Evolutionary conservation across 2,888 invertebrate species (phyloP).

Genomic region (Anorthoa munda): DNA sequence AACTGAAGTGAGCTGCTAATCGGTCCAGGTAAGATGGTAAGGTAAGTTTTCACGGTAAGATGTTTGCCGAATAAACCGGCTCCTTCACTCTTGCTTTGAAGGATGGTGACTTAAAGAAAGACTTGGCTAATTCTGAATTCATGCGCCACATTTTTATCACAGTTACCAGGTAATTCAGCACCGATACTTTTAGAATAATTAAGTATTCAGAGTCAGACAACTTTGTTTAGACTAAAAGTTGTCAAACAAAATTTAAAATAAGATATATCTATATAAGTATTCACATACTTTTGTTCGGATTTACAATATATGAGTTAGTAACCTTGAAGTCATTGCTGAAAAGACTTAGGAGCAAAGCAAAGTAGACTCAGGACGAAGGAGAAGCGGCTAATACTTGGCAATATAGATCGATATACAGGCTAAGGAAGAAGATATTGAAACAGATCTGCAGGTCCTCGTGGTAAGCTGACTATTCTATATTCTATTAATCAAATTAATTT

Average conservation of each 20-base stretch:
- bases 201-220: neutral
- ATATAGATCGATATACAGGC: neutral
- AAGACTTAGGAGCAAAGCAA: neutral
- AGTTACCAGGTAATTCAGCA: neutral
- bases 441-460: neutral
- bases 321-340: neutral
- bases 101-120: neutral
- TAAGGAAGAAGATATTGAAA: neutral
- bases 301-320: neutral
- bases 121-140: too few species aligned
- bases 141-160: neutral
- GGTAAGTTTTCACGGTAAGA: too few species aligned
- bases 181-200: neutral
- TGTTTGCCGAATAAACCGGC: too few species aligned
- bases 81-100: neutral
- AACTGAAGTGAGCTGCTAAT: too few species aligned
- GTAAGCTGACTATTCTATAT: neutral
- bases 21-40: too few species aligned
- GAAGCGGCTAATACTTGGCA: too few species aligned
- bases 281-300: neutral
- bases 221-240: slow-evolving; percentile 11
- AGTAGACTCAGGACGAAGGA: neutral
- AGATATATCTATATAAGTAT: too few species aligned
- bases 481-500: too few species aligned
- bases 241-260: slow-evolving; percentile 8